Percentiles rank a stretch among this genome's conserved stretches.
Evolutionary conservation across 2,888 invertebrate genomes (phyloP).

Genomic region (Caenorhabditis becei): DNA sequence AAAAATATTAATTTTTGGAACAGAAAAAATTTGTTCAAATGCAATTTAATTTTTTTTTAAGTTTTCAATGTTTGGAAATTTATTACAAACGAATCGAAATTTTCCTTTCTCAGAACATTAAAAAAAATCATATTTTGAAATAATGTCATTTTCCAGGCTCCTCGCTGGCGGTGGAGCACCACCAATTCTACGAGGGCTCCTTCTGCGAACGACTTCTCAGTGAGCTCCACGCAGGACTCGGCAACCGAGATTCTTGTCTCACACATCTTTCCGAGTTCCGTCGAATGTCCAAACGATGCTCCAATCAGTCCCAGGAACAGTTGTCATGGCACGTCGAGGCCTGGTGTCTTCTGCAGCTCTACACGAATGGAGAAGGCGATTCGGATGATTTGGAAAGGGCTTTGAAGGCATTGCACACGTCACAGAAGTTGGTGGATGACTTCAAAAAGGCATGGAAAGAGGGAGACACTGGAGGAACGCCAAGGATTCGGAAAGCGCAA

Average conservation of each 20-base stretch:
- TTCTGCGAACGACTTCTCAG: conserved; percentile 24
- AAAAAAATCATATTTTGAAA: neutral
- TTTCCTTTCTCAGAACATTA: neutral
- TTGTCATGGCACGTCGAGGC: conserved; percentile 54
- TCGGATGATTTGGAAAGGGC: conserved; percentile 29
- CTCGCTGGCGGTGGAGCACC: conserved; percentile 22
- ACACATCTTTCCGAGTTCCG: conserved; percentile 20
- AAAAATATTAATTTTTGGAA: too few relatives aligned
- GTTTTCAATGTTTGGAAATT: neutral
- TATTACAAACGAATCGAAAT: neutral
- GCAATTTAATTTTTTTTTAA: neutral
- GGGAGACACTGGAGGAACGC: conserved; percentile 1
- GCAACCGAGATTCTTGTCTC: conserved; percentile 17
- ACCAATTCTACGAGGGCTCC: conserved; percentile 13
- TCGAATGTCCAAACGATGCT: neutral
- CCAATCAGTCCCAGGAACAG: conserved; percentile 45
- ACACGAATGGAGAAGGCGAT: conserved; percentile 11
- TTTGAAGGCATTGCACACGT: neutral
- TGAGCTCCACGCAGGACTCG: conserved; percentile 30
- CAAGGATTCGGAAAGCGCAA: conserved; percentile 7
- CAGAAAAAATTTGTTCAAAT: too few relatives aligned
- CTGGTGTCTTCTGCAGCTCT: conserved; percentile 51
- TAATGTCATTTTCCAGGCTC: conserved; percentile 14
- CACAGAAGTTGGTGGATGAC: conserved; percentile 12
- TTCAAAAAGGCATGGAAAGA: conserved; percentile 11